phyloP scores from a whole-genome alignment of 2,888 invertebrate genomes.

The Caenorhabditis imperialis region DNA sequence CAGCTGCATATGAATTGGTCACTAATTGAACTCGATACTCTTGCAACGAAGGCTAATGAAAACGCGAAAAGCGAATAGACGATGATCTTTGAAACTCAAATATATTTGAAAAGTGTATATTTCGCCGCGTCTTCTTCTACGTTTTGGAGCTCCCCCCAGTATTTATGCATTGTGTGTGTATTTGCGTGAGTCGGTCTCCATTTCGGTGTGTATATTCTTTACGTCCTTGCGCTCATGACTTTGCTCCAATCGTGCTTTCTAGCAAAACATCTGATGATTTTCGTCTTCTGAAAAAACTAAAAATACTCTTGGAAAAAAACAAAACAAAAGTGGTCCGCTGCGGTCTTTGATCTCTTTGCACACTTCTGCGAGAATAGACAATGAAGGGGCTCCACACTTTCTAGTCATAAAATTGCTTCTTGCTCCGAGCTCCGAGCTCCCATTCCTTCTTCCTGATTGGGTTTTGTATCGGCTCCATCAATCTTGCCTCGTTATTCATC shows the following conservation, averaged over 20 bases:
- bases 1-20: constrained; percentile 9
- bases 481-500: constrained; percentile 21
- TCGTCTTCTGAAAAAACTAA: too few relatives aligned
- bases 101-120: constrained; percentile 50
- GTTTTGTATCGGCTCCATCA: constrained; percentile 9
- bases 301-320: too few relatives aligned
- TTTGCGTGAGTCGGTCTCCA: constrained; percentile 19
- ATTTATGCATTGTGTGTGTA: constrained; percentile 50
- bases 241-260: not conserved
- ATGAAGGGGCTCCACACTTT: too few relatives aligned
- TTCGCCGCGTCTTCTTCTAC: constrained; percentile 30
- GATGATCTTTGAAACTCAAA: constrained; percentile 30
- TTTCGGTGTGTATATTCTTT: constrained; percentile 41
- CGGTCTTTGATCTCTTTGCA: too few relatives aligned
- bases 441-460: not conserved
- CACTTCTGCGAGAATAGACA: too few relatives aligned
- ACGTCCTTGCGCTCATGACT: not conserved
- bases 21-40: constrained; percentile 25
- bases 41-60: constrained; percentile 6
- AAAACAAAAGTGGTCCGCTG: too few relatives aligned
- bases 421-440: not conserved
- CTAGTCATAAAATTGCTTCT: too few relatives aligned
- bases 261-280: not conserved
- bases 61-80: constrained; percentile 11
- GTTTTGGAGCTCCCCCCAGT: constrained; percentile 15